A percentile compares a stretch with the other conserved stretches of the same genome.
Evolutionary conservation across 1,140 invertebrate genomes (phyloP).

Genomic region (Stratiolaelaps scimitus): DNA sequence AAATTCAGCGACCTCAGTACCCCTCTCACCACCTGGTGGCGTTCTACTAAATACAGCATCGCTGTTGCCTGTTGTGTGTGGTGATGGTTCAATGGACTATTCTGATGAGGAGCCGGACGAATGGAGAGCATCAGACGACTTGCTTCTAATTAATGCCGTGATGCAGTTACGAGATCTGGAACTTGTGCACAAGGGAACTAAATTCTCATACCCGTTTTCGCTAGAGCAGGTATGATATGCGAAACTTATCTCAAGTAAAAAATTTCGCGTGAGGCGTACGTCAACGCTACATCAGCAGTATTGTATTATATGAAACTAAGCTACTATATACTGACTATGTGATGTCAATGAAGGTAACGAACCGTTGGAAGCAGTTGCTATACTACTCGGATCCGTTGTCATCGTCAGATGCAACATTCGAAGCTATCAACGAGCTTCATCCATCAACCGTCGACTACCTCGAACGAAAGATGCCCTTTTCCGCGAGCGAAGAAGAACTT

Average conservation of each 20-base stretch:
- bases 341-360: neutral
- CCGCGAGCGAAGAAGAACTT: neutral
- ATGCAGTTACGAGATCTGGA: slow-evolving; percentile 70
- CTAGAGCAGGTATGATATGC: slow-evolving; percentile 58
- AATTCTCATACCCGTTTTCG: slow-evolving; percentile 90
- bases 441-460: slow-evolving; percentile 31
- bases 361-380: slow-evolving; percentile 15
- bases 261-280: no score
- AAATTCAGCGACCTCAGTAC: neutral
- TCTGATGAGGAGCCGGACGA: slow-evolving; percentile 66
- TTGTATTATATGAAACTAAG: no score
- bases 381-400: slow-evolving; percentile 36
- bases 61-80: neutral
- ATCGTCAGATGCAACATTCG: slow-evolving; percentile 52
- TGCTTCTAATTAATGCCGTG: slow-evolving; percentile 79
- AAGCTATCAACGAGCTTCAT: slow-evolving; percentile 66
- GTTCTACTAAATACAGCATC: neutral
- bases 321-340: no score
- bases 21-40: neutral
- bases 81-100: slow-evolving; percentile 4
- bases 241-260: no score
- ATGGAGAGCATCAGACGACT: slow-evolving; percentile 94
- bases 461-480: slow-evolving; percentile 36
- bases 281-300: no score
- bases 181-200: slow-evolving; percentile 75